A percentile compares a stretch with the other conserved stretches of the same genome.
phyloP scores from a whole-genome alignment of 2,113 vertebrate genomes.

The Callaeas wilsoni region DNA sequence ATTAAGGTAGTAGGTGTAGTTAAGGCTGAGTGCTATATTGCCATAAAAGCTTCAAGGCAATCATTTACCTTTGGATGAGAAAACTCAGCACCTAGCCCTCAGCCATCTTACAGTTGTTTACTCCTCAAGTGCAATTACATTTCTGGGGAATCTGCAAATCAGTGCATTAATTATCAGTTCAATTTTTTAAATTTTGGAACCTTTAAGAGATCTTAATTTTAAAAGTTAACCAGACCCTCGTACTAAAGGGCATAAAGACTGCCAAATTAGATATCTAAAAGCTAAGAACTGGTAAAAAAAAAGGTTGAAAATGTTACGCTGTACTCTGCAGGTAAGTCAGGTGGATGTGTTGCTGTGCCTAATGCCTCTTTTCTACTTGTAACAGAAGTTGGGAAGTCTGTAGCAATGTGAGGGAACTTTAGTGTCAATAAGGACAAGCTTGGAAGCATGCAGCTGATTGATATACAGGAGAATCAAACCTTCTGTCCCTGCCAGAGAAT shows the following conservation, averaged over 20 bases:
- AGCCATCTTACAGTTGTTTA: not conserved
- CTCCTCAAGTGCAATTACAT: rapidly evolving
- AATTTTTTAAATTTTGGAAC: not conserved
- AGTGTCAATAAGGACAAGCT: not conserved
- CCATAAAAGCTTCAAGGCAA: not conserved
- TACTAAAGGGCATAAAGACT: not conserved
- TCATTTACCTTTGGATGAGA: not conserved
- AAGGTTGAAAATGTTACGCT: not conserved
- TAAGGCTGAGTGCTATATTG: not conserved
- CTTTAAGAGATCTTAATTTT: not conserved
- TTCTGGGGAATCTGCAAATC: not conserved
- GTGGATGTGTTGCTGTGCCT: not conserved
- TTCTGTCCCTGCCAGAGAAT: not conserved
- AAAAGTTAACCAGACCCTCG: not conserved
- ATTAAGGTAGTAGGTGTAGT: not conserved
- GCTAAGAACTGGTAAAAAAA: not conserved
- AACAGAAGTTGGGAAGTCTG: not conserved
- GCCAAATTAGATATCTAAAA: not conserved
- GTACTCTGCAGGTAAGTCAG: not conserved
- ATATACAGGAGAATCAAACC: not conserved
- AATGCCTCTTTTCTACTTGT: not conserved
- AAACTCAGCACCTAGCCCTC: not conserved
- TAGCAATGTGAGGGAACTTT: not conserved
- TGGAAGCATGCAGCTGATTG: not conserved
- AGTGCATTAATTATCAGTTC: not conserved